These are phyloP conservation scores for Shinisaurus crocodilurus DNA, from an alignment of 2,113 vertebrate species.

Conservation along the genomic window DNA sequence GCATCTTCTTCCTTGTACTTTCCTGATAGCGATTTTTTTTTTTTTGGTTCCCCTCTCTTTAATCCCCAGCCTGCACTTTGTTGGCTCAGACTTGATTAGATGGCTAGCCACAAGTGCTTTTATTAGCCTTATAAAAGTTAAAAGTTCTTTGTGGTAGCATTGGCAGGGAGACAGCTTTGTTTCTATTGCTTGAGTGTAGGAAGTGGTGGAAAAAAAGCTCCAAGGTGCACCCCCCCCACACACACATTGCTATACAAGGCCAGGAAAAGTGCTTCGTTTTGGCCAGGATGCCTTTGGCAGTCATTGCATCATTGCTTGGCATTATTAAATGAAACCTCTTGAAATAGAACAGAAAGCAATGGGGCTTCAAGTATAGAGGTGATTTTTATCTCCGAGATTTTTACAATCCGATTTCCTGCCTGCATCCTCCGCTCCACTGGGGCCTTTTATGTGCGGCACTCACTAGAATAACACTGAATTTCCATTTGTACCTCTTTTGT, in stretches of 20 bases:
- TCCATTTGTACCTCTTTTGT: conserved; percentile 63
- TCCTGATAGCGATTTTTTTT: not conserved
- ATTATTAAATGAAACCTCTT: conserved; percentile 61
- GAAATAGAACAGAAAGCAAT: conserved; percentile 64
- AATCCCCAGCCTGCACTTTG: not conserved
- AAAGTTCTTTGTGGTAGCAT: not conserved
- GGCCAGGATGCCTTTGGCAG: conserved; percentile 36
- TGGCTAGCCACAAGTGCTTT: not conserved
- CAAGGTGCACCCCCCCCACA: not conserved
- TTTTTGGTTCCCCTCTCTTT: no score
- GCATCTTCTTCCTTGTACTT: not conserved
- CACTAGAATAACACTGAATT: conserved; percentile 49
- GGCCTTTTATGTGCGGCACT: conserved; percentile 55
- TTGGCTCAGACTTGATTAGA: not conserved
- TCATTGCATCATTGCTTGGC: conserved; percentile 57
- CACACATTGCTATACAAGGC: conserved; percentile 17
- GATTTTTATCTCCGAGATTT: conserved; percentile 64
- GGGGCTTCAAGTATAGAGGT: conserved; percentile 56
- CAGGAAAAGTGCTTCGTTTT: conserved; percentile 51
- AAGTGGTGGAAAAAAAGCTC: conserved; percentile 39
- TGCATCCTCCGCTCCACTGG: conserved; percentile 48
- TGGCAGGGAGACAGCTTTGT: not conserved
- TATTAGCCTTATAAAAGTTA: not conserved
- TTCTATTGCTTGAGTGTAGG: not conserved
- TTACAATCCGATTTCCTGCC: conserved; percentile 63